Evolutionary conservation across 1,140 invertebrate genomes (phyloP), one percentile per base, ranked within the genome.

Genomic region (Ladona fulva): DNA sequence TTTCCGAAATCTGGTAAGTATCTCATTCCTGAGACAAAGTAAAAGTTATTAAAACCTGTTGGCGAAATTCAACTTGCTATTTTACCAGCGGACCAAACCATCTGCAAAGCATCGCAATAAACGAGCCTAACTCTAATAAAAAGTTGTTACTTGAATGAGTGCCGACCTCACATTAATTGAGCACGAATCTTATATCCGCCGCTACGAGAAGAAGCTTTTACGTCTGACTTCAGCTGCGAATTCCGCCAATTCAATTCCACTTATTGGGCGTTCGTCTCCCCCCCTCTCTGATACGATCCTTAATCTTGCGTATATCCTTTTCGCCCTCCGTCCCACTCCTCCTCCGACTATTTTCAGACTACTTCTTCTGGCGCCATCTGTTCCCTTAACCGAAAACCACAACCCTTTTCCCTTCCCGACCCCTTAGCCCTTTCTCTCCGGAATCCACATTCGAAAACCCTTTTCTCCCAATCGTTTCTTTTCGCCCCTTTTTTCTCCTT

Each of bases 401-500:
- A 66, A 66, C 52, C 52, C 52, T 66, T 66, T 66, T 6, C 52
- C 52, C 52, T 37, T 8, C 77, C 77, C 22, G 19, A 25, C 74
- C 59, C 29, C 29, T 29, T 16, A 14, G 74, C 29, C 73, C 77
- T 42, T 74, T 78, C 66, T 77, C 42, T 78, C 42, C 74, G 29
- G 25, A 12, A 66, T 29, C 25, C 77, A 74, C 74, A 78, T 42
- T 12, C 52, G 52, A 22, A 66, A 37, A 37, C 29, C 29, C 29
- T 37, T 37, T 37, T 37, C 29, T 37, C 29, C 52, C 52, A 12
- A 66, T 66, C 52, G 52, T 66, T 66, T 22, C 52, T 22, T 22
- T 66, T 52, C 44, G 44, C 44, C 52, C n/a, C 52, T 22, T 66
- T 66, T 66, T 37, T 37, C 29, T 37, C 29, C 29, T n/a, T n/a